A percentile compares a stretch with the other conserved stretches of the same genome.
Evolutionary conservation across 2,113 vertebrate genomes (phyloP).

Genomic region (Philantomba maxwellii): DNA sequence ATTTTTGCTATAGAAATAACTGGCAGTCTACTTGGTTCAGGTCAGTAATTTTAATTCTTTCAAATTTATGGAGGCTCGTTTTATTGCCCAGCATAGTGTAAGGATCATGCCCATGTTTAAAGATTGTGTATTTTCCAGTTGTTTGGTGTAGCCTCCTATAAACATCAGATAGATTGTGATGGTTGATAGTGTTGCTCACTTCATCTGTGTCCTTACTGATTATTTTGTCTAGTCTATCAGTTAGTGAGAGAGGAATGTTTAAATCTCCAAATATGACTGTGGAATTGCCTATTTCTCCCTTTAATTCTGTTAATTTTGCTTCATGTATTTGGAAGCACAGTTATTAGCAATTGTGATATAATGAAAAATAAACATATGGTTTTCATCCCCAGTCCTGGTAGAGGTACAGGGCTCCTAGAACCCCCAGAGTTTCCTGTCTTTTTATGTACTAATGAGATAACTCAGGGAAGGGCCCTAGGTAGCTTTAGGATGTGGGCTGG

Average conservation of each 20-base stretch:
- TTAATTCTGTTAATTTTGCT: not conserved
- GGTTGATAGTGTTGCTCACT: not conserved
- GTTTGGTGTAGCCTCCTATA: not conserved
- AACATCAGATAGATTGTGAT: not conserved
- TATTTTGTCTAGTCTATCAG: not conserved
- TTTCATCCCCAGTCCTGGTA: not conserved
- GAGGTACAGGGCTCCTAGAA: not conserved
- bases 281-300: not conserved
- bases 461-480: not conserved
- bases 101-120: not conserved
- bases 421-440: not conserved
- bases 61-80: not conserved
- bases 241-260: not conserved
- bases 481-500: not conserved
- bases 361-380: not conserved
- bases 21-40: not conserved
- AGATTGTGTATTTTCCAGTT: not conserved
- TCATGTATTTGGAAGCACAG: not conserved
- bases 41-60: not conserved
- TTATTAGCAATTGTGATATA: not conserved
- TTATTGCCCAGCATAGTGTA: not conserved
- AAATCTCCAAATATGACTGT: not conserved
- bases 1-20: not conserved
- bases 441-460: not conserved
- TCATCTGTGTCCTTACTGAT: not conserved